phyloP scores from a whole-genome alignment of 2,888 invertebrate genomes.

The Apotomis capreana region DNA sequence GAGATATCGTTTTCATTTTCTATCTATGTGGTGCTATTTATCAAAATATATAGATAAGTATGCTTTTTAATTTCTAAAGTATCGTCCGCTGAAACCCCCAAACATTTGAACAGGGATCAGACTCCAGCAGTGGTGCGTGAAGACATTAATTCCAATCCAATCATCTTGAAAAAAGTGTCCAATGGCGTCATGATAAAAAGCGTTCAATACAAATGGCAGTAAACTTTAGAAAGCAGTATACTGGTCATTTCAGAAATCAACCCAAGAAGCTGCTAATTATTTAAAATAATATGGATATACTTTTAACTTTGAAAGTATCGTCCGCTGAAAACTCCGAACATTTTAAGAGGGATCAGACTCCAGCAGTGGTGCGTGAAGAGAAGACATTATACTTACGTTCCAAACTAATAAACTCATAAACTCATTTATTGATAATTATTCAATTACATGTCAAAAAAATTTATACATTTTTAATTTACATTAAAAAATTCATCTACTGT shows the following conservation, averaged over 20 bases:
- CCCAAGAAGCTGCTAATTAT: no score
- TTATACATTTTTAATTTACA: no score
- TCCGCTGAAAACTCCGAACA: conserved; percentile 20
- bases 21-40: no score
- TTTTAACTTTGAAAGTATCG: background rate
- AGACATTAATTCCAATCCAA: conserved; percentile 50
- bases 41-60: no score
- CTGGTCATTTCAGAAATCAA: no score
- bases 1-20: no score
- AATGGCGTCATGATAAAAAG: conserved; percentile 68
- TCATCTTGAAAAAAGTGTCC: conserved; percentile 64
- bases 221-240: conserved; percentile 6
- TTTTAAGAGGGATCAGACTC: conserved; percentile 22
- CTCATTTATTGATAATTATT: no score
- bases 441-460: no score
- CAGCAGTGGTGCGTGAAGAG: conserved; percentile 26
- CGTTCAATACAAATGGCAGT: conserved; percentile 49
- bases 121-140: conserved; percentile 24
- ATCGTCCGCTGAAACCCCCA: conserved; percentile 17
- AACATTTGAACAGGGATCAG: conserved; percentile 24
- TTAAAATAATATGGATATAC: no score
- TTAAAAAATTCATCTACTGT: no score
- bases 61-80: background rate
- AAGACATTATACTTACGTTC: conserved; percentile 47
- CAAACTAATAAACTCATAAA: no score